Conservation (phyloP, 2,888 invertebrate species). For the Eristalis arbustorum region DNA sequence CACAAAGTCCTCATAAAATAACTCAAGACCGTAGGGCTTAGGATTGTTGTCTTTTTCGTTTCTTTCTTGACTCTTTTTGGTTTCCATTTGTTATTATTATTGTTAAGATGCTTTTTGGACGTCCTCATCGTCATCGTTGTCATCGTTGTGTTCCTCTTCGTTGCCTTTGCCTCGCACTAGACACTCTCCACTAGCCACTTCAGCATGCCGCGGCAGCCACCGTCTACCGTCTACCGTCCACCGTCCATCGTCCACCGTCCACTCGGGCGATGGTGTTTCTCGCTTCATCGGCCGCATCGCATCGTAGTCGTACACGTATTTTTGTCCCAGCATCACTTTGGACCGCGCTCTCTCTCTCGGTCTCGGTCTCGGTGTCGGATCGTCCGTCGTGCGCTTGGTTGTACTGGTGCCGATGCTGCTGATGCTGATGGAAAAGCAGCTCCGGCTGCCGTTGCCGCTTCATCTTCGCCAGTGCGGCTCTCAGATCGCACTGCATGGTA, state of each 20-base stretch:
- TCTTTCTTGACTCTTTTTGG: slow-evolving; percentile 31
- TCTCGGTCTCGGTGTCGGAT: too few relatives aligned
- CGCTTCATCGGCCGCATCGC: slow-evolving; percentile 52
- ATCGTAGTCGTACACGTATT: slow-evolving; percentile 43
- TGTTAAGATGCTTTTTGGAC: slow-evolving; percentile 57
- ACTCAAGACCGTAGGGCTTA: slow-evolving; percentile 62
- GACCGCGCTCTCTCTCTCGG: slow-evolving; percentile 34
- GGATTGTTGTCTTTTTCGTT: slow-evolving; percentile 6
- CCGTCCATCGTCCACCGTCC: not conserved
- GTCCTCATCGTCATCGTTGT: slow-evolving; percentile 19
- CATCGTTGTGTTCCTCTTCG: slow-evolving; percentile 10
- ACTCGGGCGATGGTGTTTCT: slow-evolving; percentile 36
- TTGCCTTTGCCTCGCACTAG: slow-evolving; percentile 28
- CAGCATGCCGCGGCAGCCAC: not conserved
- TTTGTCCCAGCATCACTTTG: slow-evolving; percentile 51
- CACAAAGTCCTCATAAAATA: slow-evolving; percentile 67
- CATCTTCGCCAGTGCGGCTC: slow-evolving; percentile 10
- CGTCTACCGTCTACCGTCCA: not conserved
- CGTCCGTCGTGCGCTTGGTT: not conserved
- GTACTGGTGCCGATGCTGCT: slow-evolving; percentile 1
- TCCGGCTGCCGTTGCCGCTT: slow-evolving; percentile 27
- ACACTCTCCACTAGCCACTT: slow-evolving; percentile 28
- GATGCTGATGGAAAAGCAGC: slow-evolving; percentile 26
- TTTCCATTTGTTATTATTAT: slow-evolving; percentile 69
- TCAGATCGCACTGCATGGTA: slow-evolving; percentile 56